Percentiles rank a stretch among this genome's conserved stretches.
These are phyloP conservation scores for Hydrolagus colliei DNA, from an alignment of 2,797 vertebrate genomes.

Conservation along the genomic window DNA sequence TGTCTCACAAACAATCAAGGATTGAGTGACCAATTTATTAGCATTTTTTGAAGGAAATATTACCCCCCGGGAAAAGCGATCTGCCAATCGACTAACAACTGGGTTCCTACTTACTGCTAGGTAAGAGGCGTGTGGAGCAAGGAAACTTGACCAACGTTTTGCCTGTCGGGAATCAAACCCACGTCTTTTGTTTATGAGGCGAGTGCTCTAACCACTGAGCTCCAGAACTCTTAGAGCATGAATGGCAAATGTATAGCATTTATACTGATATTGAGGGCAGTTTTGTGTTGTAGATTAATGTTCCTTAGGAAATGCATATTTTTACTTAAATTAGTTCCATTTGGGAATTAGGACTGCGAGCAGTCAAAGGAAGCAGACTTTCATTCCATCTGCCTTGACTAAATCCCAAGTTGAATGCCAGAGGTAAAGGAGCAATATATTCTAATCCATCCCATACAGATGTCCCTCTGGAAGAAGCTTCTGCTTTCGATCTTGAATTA, in stretches of 20 bases:
- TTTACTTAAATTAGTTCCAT: background rate
- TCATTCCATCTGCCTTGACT: background rate
- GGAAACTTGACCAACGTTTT: too few species aligned
- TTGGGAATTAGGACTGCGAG: background rate
- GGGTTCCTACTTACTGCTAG: too few species aligned
- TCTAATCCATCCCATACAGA: background rate
- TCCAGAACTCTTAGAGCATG: background rate
- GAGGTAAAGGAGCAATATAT: slow-evolving; percentile 6
- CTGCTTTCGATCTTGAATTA: background rate
- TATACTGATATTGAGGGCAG: background rate
- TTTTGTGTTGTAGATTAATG: slow-evolving; percentile 7
- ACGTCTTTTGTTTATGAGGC: too few species aligned
- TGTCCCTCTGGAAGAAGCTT: background rate
- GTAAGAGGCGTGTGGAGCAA: too few species aligned
- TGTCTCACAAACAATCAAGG: too few species aligned
- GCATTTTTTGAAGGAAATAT: too few species aligned
- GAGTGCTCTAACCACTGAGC: too few species aligned
- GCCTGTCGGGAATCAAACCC: too few species aligned
- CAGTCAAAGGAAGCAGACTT: background rate
- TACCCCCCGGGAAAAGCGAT: too few species aligned
- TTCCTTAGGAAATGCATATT: background rate
- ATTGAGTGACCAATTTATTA: too few species aligned
- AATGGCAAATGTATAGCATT: background rate
- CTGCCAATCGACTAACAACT: too few species aligned
- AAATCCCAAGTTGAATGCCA: background rate